Evolutionary conservation across 2,797 vertebrate genomes (phyloP).

Genomic region (Crenichthys baileyi): DNA sequence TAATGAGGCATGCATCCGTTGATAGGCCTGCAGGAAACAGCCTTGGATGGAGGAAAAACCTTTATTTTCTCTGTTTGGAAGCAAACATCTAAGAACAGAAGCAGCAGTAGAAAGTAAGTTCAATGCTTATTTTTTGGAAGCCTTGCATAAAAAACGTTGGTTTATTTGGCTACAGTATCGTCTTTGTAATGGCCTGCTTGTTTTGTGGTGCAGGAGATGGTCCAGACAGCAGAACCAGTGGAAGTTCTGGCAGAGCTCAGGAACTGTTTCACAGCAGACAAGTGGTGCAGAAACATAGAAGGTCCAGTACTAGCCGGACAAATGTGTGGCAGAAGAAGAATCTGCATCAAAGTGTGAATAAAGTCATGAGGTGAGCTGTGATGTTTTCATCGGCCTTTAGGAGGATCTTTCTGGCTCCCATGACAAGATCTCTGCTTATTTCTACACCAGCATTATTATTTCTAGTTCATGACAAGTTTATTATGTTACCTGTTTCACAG

Average conservation of each 20-base stretch:
- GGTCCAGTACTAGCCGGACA: not conserved
- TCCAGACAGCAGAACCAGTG: not conserved
- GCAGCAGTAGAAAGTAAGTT: slow-evolving; percentile 20
- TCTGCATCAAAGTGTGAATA: slow-evolving; percentile 25
- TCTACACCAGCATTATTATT: slow-evolving; percentile 12
- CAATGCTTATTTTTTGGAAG: not conserved
- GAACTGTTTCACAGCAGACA: not conserved
- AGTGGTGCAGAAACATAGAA: not conserved
- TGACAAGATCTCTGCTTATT: not conserved
- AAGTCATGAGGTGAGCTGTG: slow-evolving; percentile 34
- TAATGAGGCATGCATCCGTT: not conserved
- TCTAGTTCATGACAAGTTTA: not conserved
- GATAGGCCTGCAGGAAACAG: slow-evolving; percentile 18
- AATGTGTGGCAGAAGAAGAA: not conserved
- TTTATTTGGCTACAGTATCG: not conserved
- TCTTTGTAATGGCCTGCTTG: not conserved
- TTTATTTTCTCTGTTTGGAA: slow-evolving; percentile 24
- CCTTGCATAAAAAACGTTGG: not conserved
- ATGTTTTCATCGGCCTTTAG: not conserved
- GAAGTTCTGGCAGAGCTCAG: slow-evolving; percentile 5
- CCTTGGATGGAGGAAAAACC: slow-evolving; percentile 50
- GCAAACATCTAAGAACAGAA: not conserved
- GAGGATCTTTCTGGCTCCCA: not conserved
- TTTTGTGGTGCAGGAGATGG: not conserved
- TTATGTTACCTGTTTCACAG: too few relatives aligned